Percentiles rank a stretch among this genome's conserved stretches.
Evolutionary conservation across 2,113 vertebrate species (phyloP).

Genomic region (Aptenodytes patagonicus): DNA sequence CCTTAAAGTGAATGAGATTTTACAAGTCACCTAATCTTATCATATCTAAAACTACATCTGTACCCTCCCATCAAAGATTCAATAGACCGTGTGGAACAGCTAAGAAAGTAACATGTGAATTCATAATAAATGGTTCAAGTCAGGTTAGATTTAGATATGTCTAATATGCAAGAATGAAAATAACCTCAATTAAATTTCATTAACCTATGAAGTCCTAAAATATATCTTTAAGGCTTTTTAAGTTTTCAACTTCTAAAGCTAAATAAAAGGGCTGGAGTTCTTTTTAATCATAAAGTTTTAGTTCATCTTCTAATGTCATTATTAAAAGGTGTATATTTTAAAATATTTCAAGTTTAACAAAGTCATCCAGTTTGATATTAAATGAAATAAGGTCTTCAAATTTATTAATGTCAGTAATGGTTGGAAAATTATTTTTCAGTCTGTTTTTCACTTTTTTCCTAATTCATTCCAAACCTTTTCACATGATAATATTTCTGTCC

Average conservation of each 20-base stretch:
- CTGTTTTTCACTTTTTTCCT: not conserved
- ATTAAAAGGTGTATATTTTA: not conserved
- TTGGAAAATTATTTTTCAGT: not conserved
- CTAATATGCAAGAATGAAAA: not conserved
- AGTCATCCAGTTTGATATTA: not conserved
- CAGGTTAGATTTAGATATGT: not conserved
- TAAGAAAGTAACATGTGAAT: not conserved
- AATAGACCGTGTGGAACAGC: not conserved
- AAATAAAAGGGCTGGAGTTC: not conserved
- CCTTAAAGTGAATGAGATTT: not conserved
- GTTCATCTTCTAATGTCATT: not conserved
- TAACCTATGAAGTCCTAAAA: not conserved
- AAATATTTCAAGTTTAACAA: not conserved
- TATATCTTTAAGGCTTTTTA: not conserved
- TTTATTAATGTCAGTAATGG: not conserved
- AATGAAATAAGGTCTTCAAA: not conserved
- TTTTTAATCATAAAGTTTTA: not conserved
- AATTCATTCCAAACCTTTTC: not conserved
- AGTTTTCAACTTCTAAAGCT: not conserved
- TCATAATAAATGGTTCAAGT: not conserved
- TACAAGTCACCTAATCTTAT: not conserved
- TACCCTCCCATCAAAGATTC: not conserved
- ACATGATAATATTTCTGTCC: not conserved
- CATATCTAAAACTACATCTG: not conserved
- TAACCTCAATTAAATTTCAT: not conserved